Conservation (phyloP, 2,888 invertebrate genomes). For the Masnerella sp. region DNA sequence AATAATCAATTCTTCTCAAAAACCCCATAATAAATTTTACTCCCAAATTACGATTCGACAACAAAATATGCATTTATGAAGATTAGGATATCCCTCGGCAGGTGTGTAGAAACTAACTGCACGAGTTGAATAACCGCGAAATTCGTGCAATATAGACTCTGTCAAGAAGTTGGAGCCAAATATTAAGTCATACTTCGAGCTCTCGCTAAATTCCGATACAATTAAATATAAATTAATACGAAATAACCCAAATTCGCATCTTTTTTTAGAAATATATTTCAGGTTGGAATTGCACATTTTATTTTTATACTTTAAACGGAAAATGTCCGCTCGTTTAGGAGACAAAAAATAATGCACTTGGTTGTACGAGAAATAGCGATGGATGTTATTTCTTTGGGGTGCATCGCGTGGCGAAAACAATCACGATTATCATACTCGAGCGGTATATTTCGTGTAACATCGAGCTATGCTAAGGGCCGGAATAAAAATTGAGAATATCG, state of each 20-base stretch:
- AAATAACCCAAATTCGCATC: too few relatives aligned
- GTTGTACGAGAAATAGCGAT: constrained; percentile 24
- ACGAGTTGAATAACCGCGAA: constrained; percentile 45
- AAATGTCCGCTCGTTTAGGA: not conserved
- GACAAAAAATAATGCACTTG: not conserved
- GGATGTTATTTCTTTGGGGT: constrained; percentile 38
- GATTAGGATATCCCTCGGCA: constrained; percentile 40
- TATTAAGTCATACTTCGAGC: constrained; percentile 26
- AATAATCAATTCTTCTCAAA: too few relatives aligned
- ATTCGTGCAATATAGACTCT: constrained; percentile 20
- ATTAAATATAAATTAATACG: too few relatives aligned
- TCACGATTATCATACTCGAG: constrained; percentile 48
- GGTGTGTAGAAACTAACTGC: constrained; percentile 33
- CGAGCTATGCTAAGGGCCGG: constrained; percentile 40
- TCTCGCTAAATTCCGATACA: constrained; percentile 11
- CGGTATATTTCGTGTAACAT: constrained; percentile 54
- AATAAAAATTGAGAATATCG: constrained; percentile 58
- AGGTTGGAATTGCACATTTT: too few relatives aligned
- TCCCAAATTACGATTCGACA: constrained; percentile 7
- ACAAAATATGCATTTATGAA: constrained; percentile 14
- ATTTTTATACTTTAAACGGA: too few relatives aligned
- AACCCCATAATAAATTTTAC: too few relatives aligned
- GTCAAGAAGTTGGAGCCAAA: constrained; percentile 33
- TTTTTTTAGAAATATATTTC: too few relatives aligned
- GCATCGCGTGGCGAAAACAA: constrained; percentile 57